phyloP scores from a whole-genome alignment of 2,888 invertebrate species.

The Automeris io region DNA sequence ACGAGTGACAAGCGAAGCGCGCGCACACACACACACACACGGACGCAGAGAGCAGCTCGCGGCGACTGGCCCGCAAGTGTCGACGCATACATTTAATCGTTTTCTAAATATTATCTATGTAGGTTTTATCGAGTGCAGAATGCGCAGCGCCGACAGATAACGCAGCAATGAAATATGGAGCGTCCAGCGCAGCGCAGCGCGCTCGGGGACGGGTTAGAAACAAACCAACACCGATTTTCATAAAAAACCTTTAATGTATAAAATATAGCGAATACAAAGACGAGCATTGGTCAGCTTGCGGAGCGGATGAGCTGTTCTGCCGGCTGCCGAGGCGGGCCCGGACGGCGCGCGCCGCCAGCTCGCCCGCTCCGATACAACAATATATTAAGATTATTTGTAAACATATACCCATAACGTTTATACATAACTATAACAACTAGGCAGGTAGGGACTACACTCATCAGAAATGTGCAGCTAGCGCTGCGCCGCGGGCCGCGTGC shows the following conservation, averaged over 20 bases:
- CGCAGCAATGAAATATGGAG: background rate
- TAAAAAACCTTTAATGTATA: constrained; percentile 20
- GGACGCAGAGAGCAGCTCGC: background rate
- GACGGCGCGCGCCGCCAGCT: background rate
- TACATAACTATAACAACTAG: constrained; percentile 4
- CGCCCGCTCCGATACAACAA: constrained; percentile 3
- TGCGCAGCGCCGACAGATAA: background rate
- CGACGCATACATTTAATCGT: background rate
- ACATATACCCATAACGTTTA: constrained; percentile 6
- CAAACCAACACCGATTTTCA: constrained; percentile 12
- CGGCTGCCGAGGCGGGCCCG: background rate
- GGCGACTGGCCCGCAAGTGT: background rate
- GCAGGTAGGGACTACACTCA: background rate
- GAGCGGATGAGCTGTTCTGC: constrained; percentile 1
- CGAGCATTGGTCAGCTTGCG: background rate
- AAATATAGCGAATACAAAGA: constrained; percentile 21
- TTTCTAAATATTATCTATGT: background rate
- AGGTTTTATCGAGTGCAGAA: background rate
- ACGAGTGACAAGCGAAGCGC: constrained; percentile 28
- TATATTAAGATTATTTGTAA: constrained; percentile 7
- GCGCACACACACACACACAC: constrained; percentile 8
- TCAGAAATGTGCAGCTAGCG: constrained; percentile 1
- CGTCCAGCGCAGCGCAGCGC: too few species aligned
- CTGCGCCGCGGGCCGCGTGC: too few species aligned
- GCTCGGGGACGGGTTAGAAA: constrained; percentile 3